Conservation (phyloP, 2,797 vertebrate genomes). For the Helicolenus hilgendorfi region DNA sequence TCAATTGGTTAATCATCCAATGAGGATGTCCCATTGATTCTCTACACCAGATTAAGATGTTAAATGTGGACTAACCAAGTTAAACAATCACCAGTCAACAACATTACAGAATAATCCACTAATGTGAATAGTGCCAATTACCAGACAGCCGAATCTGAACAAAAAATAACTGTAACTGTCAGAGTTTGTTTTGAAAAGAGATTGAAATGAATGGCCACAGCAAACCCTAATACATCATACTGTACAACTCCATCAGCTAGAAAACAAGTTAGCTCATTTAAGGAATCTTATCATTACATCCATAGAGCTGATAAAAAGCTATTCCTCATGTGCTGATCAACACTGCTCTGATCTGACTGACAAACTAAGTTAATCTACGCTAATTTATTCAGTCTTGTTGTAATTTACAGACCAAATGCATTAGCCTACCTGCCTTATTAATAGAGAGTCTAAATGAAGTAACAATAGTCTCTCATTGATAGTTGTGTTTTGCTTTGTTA, state of each 20-base stretch:
- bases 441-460: not conserved
- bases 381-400: not conserved
- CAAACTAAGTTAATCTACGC: not conserved
- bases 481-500: constrained; percentile 2
- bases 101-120: not conserved
- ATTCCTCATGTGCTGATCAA: not conserved
- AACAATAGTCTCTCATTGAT: not conserved
- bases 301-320: not conserved
- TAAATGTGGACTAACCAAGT: not conserved
- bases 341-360: not conserved
- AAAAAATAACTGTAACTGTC: not conserved
- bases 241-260: not conserved
- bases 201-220: not conserved
- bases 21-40: not conserved
- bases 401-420: not conserved
- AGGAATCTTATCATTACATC: not conserved
- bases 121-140: not conserved
- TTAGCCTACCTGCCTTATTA: not conserved
- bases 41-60: not conserved
- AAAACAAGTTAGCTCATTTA: not conserved
- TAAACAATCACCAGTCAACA: not conserved
- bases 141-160: not conserved
- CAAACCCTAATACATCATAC: not conserved
- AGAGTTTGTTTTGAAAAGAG: not conserved
- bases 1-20: not conserved